Conservation (phyloP, 2,888 invertebrate species). For the Kryphioiulus occultus region DNA sequence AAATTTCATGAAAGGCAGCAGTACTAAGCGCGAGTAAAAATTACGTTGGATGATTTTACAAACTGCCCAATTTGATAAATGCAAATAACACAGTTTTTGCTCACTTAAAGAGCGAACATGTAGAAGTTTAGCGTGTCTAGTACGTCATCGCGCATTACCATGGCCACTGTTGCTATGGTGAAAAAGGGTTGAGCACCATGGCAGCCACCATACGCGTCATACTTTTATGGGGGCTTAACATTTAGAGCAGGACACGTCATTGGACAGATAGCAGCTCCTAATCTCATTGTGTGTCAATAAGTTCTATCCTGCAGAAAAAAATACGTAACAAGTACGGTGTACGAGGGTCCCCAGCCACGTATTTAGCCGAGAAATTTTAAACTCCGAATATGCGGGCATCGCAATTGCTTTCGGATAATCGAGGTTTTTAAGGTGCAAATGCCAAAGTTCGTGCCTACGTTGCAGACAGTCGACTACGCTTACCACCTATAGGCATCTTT, state of each 20-base stretch:
- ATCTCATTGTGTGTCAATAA: slow-evolving; percentile 24
- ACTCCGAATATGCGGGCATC: background rate
- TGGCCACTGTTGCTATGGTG: slow-evolving; percentile 43
- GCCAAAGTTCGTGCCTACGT: background rate
- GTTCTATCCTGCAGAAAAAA: slow-evolving; percentile 14
- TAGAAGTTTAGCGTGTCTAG: background rate
- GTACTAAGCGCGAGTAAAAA: background rate
- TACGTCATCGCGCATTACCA: slow-evolving; percentile 41
- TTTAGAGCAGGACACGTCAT: slow-evolving; percentile 44
- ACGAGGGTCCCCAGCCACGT: background rate
- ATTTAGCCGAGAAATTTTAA: background rate
- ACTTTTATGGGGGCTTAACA: slow-evolving; percentile 43
- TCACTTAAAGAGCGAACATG: slow-evolving; percentile 38
- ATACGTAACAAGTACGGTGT: background rate
- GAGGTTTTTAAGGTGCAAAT: background rate
- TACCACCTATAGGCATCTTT: too few relatives aligned
- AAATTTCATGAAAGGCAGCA: background rate
- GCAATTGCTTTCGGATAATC: background rate
- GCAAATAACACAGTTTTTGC: slow-evolving; percentile 24
- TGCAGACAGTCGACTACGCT: too few relatives aligned
- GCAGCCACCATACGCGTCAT: slow-evolving; percentile 36
- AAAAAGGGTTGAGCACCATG: slow-evolving; percentile 43
- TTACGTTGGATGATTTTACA: background rate
- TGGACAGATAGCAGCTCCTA: slow-evolving; percentile 36
- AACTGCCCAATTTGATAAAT: slow-evolving; percentile 27